Conservation (phyloP, 1,140 invertebrate species). For the Piezodorus guildinii region DNA sequence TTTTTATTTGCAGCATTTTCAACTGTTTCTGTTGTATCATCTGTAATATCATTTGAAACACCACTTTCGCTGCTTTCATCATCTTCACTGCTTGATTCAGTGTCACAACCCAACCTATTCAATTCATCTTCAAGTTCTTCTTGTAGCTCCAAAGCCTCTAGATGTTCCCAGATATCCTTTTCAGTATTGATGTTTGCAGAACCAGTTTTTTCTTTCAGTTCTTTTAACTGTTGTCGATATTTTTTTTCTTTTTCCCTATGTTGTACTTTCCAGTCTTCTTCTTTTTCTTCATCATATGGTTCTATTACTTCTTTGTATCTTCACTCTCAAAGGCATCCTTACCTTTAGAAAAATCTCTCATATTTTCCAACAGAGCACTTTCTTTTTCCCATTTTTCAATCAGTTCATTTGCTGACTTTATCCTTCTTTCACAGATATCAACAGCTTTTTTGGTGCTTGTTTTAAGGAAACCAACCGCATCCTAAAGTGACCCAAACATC, state of each 20-base stretch:
- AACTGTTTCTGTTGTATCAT: not conserved
- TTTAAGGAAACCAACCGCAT: conserved; percentile 59
- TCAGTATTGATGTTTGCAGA: conserved; percentile 32
- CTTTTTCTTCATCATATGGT: conserved; percentile 42
- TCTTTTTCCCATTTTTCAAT: conserved; percentile 38
- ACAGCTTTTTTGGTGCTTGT: conserved; percentile 49
- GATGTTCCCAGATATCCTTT: conserved; percentile 37
- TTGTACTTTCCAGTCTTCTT: conserved; percentile 41
- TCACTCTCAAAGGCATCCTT: conserved; percentile 33
- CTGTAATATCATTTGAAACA: not conserved
- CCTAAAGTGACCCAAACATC: conserved; percentile 55
- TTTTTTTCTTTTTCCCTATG: conserved; percentile 40
- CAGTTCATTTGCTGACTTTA: conserved; percentile 41
- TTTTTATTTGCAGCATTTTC: no score
- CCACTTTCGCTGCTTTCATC: conserved; percentile 6
- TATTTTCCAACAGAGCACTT: conserved; percentile 35
- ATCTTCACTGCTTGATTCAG: conserved; percentile 16
- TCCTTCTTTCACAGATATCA: conserved; percentile 48
- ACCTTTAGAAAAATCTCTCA: conserved; percentile 34
- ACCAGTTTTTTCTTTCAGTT: conserved; percentile 34
- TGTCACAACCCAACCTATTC: conserved; percentile 20
- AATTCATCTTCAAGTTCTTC: conserved; percentile 41
- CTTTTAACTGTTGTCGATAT: conserved; percentile 36
- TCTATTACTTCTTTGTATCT: conserved; percentile 40
- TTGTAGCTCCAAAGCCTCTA: conserved; percentile 43